phyloP scores from a whole-genome alignment of 2,797 vertebrate species.

The Tachyglossus aculeatus region DNA sequence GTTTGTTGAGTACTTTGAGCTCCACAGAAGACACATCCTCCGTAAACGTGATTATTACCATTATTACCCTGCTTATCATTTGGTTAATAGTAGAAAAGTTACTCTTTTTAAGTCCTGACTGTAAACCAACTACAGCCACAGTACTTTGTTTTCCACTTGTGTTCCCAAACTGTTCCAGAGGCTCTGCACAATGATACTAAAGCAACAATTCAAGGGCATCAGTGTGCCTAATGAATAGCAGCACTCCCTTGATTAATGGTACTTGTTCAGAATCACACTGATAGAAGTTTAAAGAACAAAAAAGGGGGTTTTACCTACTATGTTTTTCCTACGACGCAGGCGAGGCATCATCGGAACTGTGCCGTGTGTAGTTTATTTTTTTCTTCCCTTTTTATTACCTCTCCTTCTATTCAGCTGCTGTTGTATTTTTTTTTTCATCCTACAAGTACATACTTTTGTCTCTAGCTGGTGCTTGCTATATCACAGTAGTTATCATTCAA shows the following conservation, averaged over 20 bases:
- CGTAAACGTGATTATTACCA: conserved; percentile 19
- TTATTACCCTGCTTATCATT: conserved; percentile 37
- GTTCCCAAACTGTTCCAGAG: conserved; percentile 37
- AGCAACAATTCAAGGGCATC: conserved; percentile 67
- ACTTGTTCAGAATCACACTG: conserved; percentile 62
- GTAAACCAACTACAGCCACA: conserved; percentile 45
- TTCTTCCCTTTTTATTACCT: conserved; percentile 30
- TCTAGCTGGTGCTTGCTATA: conserved; percentile 3
- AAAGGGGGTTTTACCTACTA: conserved; percentile 41
- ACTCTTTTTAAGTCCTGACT: conserved; percentile 6
- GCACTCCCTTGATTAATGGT: conserved; percentile 61
- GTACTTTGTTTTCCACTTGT: conserved; percentile 34
- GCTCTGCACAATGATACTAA: conserved; percentile 54
- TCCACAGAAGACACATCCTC: background rate
- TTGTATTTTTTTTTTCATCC: conserved; percentile 36
- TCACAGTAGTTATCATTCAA: conserved; percentile 8
- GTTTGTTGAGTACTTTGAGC: background rate
- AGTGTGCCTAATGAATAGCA: conserved; percentile 63
- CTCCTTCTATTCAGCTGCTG: conserved; percentile 13
- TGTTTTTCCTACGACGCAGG: conserved; percentile 9
- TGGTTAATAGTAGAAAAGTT: conserved; percentile 35
- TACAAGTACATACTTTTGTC: conserved; percentile 21
- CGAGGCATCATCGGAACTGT: conserved; percentile 2
- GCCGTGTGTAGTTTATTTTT: conserved; percentile 23
- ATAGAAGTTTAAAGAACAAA: conserved; percentile 44